Evolutionary conservation across 2,113 vertebrate species (phyloP).

Genomic region (Zosterops hypoxanthus): DNA sequence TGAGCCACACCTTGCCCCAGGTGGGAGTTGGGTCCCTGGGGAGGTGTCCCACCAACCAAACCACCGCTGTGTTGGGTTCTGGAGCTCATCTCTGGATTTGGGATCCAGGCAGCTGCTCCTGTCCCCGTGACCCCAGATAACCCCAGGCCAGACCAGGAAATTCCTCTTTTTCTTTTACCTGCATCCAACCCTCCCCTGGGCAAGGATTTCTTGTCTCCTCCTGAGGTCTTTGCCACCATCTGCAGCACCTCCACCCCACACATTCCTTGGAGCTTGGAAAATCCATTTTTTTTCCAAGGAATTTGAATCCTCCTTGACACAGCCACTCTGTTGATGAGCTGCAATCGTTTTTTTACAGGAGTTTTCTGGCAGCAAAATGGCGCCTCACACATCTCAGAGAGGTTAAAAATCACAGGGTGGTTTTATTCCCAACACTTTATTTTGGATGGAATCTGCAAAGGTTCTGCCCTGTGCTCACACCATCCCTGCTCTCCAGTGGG

Average conservation of each 20-base stretch:
- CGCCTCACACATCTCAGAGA: neutral
- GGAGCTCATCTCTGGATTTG: neutral
- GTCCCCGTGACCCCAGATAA: accelerated
- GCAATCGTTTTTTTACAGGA: neutral
- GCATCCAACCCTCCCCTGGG: neutral
- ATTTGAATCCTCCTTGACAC: neutral
- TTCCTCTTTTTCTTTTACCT: neutral
- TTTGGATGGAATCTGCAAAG: neutral
- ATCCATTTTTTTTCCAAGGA: neutral
- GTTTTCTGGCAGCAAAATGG: neutral
- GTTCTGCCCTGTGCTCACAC: neutral
- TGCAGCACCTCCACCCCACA: neutral
- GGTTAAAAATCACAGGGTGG: neutral
- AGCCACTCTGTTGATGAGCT: neutral
- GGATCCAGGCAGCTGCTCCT: neutral
- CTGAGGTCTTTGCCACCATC: neutral
- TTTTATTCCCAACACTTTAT: neutral
- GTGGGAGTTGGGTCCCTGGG: accelerated
- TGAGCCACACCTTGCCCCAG: neutral
- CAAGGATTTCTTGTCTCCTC: neutral
- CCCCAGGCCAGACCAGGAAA: neutral
- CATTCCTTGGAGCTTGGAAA: neutral
- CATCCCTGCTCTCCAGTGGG: neutral
- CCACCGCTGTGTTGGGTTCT: accelerated
- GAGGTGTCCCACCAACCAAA: neutral